Conservation (phyloP, 1,140 invertebrate species). For the Potamilus streckersoni region DNA sequence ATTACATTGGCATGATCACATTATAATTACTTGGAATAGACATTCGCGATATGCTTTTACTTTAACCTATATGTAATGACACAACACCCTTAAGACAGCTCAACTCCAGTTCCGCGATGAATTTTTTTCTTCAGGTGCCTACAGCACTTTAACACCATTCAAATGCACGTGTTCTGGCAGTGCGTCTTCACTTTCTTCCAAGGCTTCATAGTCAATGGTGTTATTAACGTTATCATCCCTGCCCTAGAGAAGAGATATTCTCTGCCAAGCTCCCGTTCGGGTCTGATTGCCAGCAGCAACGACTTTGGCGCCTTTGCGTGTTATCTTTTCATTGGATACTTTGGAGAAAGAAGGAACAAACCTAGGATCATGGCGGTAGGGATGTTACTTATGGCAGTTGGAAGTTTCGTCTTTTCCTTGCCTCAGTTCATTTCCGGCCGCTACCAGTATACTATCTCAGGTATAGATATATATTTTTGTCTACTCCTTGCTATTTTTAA, state of each 20-base stretch:
- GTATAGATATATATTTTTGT: too few relatives aligned
- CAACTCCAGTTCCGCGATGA: too few relatives aligned
- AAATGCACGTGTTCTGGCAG: constrained; percentile 43
- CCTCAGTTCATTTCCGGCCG: constrained; percentile 81
- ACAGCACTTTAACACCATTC: constrained; percentile 41
- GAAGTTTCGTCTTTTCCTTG: constrained; percentile 90
- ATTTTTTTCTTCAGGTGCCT: constrained; percentile 26
- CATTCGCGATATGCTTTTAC: too few relatives aligned
- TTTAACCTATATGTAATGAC: too few relatives aligned
- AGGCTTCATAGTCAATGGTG: constrained; percentile 87
- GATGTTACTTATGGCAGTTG: constrained; percentile 80
- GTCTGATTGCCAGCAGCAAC: constrained; percentile 82
- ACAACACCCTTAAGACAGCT: too few relatives aligned
- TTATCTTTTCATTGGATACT: constrained; percentile 84
- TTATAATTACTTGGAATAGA: too few relatives aligned
- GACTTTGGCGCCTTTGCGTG: constrained; percentile 83
- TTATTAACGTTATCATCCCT: constrained; percentile 86
- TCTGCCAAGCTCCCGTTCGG: constrained; percentile 77
- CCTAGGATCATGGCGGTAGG: constrained; percentile 77
- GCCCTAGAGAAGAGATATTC: constrained; percentile 86
- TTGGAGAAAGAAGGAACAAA: constrained; percentile 84
- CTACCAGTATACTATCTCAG: constrained; percentile 38
- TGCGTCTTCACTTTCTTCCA: constrained; percentile 50
- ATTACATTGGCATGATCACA: too few relatives aligned
- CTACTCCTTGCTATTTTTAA: too few relatives aligned